These are phyloP conservation scores for Zaprionus lachaisei DNA, from an alignment of 1,140 invertebrate genomes.

Conservation along the genomic window DNA sequence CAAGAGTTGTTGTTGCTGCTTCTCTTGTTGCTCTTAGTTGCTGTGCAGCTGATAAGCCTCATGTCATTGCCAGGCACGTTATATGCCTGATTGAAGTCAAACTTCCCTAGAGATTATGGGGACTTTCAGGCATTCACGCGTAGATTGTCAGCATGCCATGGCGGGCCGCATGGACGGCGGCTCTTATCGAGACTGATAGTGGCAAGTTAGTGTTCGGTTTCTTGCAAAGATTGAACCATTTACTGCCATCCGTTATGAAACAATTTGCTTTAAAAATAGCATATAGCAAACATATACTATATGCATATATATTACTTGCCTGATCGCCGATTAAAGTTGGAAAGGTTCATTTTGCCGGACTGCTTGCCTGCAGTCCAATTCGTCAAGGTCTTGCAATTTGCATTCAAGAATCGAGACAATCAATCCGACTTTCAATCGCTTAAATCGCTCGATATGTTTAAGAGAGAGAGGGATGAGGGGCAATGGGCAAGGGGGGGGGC, in stretches of 20 bases:
- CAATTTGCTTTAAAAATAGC: background rate
- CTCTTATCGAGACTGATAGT: conserved; percentile 31
- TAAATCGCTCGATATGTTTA: background rate
- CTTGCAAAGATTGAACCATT: conserved; percentile 22
- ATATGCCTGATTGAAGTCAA: conserved; percentile 37
- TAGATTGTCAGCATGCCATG: conserved; percentile 17
- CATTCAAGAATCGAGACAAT: conserved; percentile 19
- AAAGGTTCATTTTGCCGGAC: conserved; percentile 1
- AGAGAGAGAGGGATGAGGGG: background rate
- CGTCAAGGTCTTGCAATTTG: conserved; percentile 27
- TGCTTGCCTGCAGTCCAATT: background rate
- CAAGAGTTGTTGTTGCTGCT: conserved; percentile 9
- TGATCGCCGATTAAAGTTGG: conserved; percentile 13
- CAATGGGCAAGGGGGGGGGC: background rate
- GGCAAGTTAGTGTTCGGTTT: conserved; percentile 8
- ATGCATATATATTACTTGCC: background rate
- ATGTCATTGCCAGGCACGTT: conserved; percentile 33
- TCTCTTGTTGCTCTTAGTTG: conserved; percentile 20
- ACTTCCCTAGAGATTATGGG: conserved; percentile 38
- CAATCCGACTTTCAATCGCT: conserved; percentile 4
- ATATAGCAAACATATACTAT: background rate
- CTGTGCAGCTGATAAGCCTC: conserved; percentile 53
- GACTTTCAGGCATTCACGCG: conserved; percentile 6
- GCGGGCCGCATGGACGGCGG: background rate
- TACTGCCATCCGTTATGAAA: conserved; percentile 10